Evolutionary conservation across 1,140 invertebrate species (phyloP).

Genomic region (Dendroctonus ponderosae): DNA sequence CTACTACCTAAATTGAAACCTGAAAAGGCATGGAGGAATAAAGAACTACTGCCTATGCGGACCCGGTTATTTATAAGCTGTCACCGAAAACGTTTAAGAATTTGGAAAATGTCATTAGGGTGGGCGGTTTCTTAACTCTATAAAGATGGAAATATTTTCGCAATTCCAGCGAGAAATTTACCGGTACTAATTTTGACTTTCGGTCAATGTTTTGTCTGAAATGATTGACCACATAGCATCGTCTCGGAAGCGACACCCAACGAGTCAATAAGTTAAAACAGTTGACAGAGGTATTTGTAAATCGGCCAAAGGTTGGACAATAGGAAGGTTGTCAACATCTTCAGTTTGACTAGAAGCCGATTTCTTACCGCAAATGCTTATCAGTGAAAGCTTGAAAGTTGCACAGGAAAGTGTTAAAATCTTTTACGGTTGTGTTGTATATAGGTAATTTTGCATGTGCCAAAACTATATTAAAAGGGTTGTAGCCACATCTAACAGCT

Average conservation of each 20-base stretch:
- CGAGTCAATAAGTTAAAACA: conserved; percentile 9
- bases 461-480: too few species aligned
- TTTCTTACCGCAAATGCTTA: too few species aligned
- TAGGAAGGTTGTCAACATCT: too few species aligned
- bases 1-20: conserved; percentile 20
- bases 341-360: too few species aligned
- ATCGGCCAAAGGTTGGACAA: neutral
- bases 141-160: conserved; percentile 33
- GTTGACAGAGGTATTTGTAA: neutral
- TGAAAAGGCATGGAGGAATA: conserved; percentile 24
- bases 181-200: conserved; percentile 25
- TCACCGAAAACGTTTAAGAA: conserved; percentile 35
- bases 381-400: too few species aligned
- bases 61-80: conserved; percentile 40
- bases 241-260: conserved; percentile 15
- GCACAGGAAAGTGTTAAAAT: too few species aligned
- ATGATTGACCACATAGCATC: conserved; percentile 20
- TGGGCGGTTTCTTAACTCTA: conserved; percentile 43
- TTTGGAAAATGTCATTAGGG: conserved; percentile 41
- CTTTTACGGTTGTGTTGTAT: too few species aligned
- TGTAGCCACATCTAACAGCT: too few species aligned
- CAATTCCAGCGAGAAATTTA: conserved; percentile 10
- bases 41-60: conserved; percentile 31
- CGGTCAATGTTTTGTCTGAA: conserved; percentile 23
- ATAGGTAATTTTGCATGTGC: too few species aligned